phyloP scores from a whole-genome alignment of 2,888 invertebrate species.

The Eupithecia pulchellata region DNA sequence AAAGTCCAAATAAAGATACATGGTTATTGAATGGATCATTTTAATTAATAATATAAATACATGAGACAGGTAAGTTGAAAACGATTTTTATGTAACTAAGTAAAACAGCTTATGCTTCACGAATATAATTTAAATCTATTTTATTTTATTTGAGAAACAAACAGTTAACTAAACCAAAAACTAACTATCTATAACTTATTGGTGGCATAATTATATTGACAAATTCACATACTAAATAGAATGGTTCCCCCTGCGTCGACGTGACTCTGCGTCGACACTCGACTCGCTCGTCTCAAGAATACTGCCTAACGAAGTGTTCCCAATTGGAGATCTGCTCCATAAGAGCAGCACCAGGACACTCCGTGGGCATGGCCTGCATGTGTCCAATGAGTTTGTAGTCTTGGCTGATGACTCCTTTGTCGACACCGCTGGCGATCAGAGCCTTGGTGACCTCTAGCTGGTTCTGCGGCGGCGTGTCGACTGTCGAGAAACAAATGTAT shows the following conservation, averaged over 20 bases:
- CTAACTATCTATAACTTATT: too few relatives aligned
- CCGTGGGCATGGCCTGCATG: conserved; percentile 78
- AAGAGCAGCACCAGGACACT: conserved; percentile 88
- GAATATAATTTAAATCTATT: not conserved
- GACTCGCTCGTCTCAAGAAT: too few relatives aligned
- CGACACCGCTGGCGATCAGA: conserved; percentile 86
- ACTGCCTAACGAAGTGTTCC: conserved; percentile 77
- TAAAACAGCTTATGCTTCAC: too few relatives aligned
- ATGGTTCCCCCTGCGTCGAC: too few relatives aligned
- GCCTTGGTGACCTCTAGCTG: conserved; percentile 83
- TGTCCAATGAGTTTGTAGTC: conserved; percentile 88
- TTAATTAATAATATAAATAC: too few relatives aligned
- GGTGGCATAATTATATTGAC: not conserved
- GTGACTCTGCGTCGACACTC: too few relatives aligned
- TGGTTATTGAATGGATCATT: too few relatives aligned
- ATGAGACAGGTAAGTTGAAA: too few relatives aligned
- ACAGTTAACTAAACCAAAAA: too few relatives aligned
- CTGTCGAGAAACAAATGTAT: conserved; percentile 62
- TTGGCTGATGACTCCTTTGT: conserved; percentile 80
- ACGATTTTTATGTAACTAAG: not conserved
- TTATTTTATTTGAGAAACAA: too few relatives aligned
- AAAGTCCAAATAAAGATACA: too few relatives aligned
- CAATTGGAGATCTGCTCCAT: conserved; percentile 86
- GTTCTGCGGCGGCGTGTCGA: conserved; percentile 80
- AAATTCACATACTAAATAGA: not conserved